Evolutionary conservation across 2,797 vertebrate genomes (phyloP).

Genomic region (Carcharodon carcharias): DNA sequence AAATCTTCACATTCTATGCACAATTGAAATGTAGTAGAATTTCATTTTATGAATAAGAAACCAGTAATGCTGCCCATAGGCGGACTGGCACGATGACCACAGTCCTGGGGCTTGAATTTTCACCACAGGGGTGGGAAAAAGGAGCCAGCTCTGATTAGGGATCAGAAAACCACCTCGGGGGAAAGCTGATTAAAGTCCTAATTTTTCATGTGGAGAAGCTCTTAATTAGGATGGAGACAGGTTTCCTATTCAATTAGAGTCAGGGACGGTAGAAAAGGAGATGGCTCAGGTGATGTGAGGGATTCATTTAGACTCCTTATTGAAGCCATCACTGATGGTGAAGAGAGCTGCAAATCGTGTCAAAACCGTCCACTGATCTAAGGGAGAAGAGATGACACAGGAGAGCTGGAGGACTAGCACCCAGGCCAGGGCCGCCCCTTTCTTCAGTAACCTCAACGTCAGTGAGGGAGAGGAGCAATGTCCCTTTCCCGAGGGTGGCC

Average conservation of each 20-base stretch:
- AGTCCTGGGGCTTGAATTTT: background rate
- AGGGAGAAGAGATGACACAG: background rate
- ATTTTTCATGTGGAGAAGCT: too few relatives aligned
- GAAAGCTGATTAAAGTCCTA: background rate
- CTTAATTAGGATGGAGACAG: background rate
- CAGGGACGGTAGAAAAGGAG: background rate
- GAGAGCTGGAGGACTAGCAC: background rate
- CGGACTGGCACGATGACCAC: background rate
- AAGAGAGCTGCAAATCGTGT: background rate
- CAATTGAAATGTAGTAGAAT: background rate
- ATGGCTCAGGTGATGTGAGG: background rate
- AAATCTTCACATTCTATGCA: background rate
- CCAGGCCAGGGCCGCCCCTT: background rate
- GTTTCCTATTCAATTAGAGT: background rate
- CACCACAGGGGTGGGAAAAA: background rate
- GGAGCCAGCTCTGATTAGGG: background rate
- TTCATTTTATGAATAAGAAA: background rate
- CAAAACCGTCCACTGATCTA: background rate
- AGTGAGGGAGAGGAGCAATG: background rate
- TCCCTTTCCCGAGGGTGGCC: background rate
- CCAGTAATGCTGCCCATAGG: background rate
- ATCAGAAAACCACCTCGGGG: background rate
- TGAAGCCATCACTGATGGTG: background rate
- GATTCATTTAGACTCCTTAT: background rate
- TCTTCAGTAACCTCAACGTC: too few relatives aligned